A percentile compares a stretch with the other conserved stretches of the same genome.
Conservation (phyloP, 2,113 vertebrate genomes). For the Eudyptes chrysolophus region DNA sequence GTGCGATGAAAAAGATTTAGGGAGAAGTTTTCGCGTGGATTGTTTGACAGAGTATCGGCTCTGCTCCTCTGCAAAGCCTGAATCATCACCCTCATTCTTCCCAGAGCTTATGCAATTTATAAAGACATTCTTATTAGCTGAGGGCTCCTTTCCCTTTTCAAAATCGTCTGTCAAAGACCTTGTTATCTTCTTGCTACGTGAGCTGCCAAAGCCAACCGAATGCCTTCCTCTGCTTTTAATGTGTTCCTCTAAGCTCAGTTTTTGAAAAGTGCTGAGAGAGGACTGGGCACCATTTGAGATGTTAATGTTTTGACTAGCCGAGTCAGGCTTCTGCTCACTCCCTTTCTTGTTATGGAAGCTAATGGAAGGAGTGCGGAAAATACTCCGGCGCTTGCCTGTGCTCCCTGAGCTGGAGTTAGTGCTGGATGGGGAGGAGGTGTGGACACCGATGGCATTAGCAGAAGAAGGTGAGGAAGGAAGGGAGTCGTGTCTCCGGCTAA, state of each 20-base stretch:
- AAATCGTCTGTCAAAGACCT: slow-evolving; percentile 94
- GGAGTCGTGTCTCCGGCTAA: slow-evolving; percentile 89
- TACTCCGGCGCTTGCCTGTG: slow-evolving; percentile 90
- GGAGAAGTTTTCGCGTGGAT: slow-evolving; percentile 87
- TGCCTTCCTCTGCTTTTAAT: slow-evolving; percentile 82
- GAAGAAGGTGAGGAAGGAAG: slow-evolving; percentile 95
- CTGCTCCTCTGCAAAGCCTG: slow-evolving; percentile 90
- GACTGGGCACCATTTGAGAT: slow-evolving; percentile 81
- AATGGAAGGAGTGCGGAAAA: slow-evolving; percentile 92
- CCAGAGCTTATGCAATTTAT: slow-evolving; percentile 95
- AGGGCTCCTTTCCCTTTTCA: slow-evolving; percentile 81
- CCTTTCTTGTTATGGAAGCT: slow-evolving; percentile 88
- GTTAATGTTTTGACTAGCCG: slow-evolving; percentile 73
- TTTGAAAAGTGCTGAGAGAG: slow-evolving; percentile 67
- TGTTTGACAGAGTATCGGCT: slow-evolving; percentile 80
- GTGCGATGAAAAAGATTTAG: slow-evolving; percentile 94
- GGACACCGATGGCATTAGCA: slow-evolving; percentile 83
- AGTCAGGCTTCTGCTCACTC: slow-evolving; percentile 75
- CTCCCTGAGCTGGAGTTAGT: slow-evolving; percentile 98
- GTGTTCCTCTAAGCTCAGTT: slow-evolving; percentile 73
- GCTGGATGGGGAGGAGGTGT: slow-evolving; percentile 95
- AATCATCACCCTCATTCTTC: slow-evolving; percentile 91
- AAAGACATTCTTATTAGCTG: slow-evolving; percentile 89
- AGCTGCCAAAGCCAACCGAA: slow-evolving; percentile 86
- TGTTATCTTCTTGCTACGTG: slow-evolving; percentile 89